Base-by-base conservation (phyloP, 2,113 vertebrate species). In the Dromaius novaehollandiae region DNA sequence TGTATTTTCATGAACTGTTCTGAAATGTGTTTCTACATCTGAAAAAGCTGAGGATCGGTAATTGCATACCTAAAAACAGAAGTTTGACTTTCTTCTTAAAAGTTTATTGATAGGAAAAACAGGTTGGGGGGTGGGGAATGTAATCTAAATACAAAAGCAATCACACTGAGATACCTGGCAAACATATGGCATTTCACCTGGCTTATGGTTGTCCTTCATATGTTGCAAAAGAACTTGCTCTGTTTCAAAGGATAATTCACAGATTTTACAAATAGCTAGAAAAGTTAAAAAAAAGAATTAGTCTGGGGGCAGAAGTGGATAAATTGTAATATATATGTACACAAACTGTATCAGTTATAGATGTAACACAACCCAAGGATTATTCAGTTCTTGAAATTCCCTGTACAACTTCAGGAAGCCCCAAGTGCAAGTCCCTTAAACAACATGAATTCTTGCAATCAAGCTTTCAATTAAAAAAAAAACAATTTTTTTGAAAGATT, bases 161-260 rank as follows among this genome's bases (percentile, higher is more conserved):
- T 70, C 48, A 65, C 30, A 79, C 24, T 19, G 56, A 95, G 11
- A 63, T 98, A 99, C 99, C 99, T 99, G 99, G 98, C 99, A 99
- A 95, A 99, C 98, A 79, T 99, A 99, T 7, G 99, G 99, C 99
- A 99, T 99, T 98, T 99, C 99, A 95, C 99, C 99, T 10, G 99
- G 99, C 97, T 99, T 99, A 98, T 99, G 99, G 98, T 99, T 99
- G 96, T 99, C 99, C 97, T 99, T 99, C 99, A 99, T 99, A 94
- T 99, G 99, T 92, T 99, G 99, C 96, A 99, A 96, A 89, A 99
- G 99, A 96, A 99, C 98, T 97, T 99, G 99, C 92, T 99, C 99
- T 7, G 99, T 99, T 94, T 99, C 99, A 98, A 99, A 99, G 28
- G 99, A 99, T 95, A 99, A 98, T 95, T 99, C 99, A 96, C 99